Evolutionary conservation across 1,140 invertebrate genomes (phyloP), one percentile per base, ranked within the genome.

Genomic region (Anoplophora glabripennis): DNA sequence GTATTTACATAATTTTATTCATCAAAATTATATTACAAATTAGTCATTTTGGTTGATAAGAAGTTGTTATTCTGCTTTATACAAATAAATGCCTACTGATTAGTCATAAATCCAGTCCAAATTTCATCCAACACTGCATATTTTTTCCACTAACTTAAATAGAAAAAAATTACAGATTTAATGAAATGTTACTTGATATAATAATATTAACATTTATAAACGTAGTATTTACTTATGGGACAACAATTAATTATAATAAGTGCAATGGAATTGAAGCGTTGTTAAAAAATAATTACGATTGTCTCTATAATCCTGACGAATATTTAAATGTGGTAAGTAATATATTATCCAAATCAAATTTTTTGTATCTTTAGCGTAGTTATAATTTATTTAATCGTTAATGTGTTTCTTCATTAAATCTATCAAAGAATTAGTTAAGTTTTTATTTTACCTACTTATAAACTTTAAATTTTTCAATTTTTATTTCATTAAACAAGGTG

Each of bases 311-410:
- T 40, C 49, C 49, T 7, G 49, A 53, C 18, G 37, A 37, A 40
- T 15, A 40, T 53, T 18, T 53, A 21, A 33, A 37, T 21, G 49
- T 53, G 49, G 49, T 53, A 53, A 38, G 49, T 53, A 41, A 42
- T 9, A 11, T 40, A 7, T 10, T 15, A 42, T 9, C 40, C 3
- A 12, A 12, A 41, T n/a, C n/a, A 21, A 15, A n/a, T 14, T 21
- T 41, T 41, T 12, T 41, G 7, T n/a, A 7, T 17, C 2, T 41
- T 41, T 41, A 12, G n/a, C 15, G 40, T 57, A 15, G 38, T 42
- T 17, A 38, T 8, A 10, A 49, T 51, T 14, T 18, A 28, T 28
- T 28, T 28, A 28, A 28, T 28, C 5, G 5, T 28, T 28, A 28
- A 28, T 28, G 21, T 28, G 21, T 28, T 5, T n/a, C n/a, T n/a